A percentile compares a stretch with the other conserved stretches of the same genome.
Conservation (phyloP, 2,113 vertebrate species). For the Colistium nudipinnis region DNA sequence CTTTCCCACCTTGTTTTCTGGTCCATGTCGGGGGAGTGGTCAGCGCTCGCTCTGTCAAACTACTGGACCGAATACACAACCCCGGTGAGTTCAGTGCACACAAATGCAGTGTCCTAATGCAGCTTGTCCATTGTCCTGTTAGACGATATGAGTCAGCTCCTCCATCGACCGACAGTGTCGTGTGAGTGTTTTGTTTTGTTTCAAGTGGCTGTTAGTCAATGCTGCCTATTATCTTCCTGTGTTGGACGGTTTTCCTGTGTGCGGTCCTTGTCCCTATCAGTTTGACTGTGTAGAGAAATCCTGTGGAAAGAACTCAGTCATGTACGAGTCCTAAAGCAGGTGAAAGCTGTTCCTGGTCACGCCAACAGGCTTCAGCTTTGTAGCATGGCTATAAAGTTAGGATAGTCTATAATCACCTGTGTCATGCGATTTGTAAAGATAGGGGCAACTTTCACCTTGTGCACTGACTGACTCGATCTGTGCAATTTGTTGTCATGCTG, state of each 20-base stretch:
- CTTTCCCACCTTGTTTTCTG: conserved; percentile 93
- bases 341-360: conserved; percentile 65
- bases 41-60: conserved; percentile 97
- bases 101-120: background rate
- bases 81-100: conserved; percentile 85
- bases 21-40: conserved; percentile 95
- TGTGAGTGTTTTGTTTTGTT: conserved; percentile 41
- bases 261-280: conserved; percentile 6
- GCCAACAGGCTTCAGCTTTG: background rate
- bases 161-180: conserved; percentile 24
- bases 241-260: conserved; percentile 30
- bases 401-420: conserved; percentile 8
- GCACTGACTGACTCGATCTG: conserved; percentile 24
- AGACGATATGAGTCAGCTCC: conserved; percentile 32
- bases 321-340: conserved; percentile 36
- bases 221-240: conserved; percentile 46
- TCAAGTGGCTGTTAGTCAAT: conserved; percentile 43
- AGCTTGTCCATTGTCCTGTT: conserved; percentile 16
- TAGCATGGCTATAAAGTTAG: conserved; percentile 19
- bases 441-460: conserved; percentile 60
- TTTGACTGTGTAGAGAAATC: conserved; percentile 26
- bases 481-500: conserved; percentile 30
- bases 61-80: conserved; percentile 98
- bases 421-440: conserved; percentile 25
- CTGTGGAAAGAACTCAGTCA: conserved; percentile 12